phyloP scores from a whole-genome alignment of 2,113 vertebrate species.

The Otis tarda region DNA sequence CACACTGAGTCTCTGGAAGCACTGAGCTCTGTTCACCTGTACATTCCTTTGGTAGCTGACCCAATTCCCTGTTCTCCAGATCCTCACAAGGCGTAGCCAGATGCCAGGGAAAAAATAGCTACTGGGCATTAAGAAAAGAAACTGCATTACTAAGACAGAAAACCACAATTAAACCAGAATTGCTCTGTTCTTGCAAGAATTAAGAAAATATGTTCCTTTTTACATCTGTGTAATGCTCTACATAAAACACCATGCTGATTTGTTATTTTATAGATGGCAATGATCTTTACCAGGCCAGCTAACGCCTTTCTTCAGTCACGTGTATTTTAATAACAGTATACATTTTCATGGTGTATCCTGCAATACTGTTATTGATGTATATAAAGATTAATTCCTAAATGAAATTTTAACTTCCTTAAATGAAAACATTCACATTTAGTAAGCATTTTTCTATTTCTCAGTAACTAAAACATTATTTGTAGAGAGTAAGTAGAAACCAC shows the following conservation, averaged over 20 bases:
- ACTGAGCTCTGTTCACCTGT: neutral
- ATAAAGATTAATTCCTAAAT: neutral
- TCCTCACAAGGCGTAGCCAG: neutral
- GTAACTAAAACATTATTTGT: neutral
- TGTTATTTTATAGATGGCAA: neutral
- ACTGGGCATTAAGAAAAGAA: neutral
- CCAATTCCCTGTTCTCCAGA: neutral
- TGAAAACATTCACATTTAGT: neutral
- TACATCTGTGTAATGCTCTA: neutral
- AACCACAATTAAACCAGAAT: neutral
- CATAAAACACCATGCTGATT: neutral
- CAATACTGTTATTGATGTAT: neutral
- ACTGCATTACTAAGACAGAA: neutral
- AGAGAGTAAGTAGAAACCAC: neutral
- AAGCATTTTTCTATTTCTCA: neutral
- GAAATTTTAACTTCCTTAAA: neutral
- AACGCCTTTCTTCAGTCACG: neutral
- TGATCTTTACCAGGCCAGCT: neutral
- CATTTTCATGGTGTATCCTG: neutral
- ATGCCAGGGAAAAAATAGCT: neutral
- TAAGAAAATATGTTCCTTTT: neutral
- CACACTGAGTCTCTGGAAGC: neutral
- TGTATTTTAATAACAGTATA: neutral
- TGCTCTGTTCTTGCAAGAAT: neutral
- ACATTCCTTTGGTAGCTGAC: neutral